These are phyloP conservation scores for Papilio machaon DNA, from an alignment of 1,140 invertebrate species.

Conservation along the genomic window DNA sequence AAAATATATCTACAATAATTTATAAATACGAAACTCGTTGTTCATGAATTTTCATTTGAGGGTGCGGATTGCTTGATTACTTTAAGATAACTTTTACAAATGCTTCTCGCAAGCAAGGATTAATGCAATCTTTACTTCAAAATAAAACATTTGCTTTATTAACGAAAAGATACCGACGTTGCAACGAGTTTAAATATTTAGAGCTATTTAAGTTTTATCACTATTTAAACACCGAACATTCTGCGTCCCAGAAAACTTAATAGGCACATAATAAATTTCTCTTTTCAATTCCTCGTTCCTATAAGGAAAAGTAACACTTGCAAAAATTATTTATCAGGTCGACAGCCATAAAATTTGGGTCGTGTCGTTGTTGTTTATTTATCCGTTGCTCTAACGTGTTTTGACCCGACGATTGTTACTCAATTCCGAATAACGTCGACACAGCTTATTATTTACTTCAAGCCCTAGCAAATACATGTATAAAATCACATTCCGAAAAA, in stretches of 20 bases:
- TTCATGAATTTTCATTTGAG: slow-evolving; percentile 47
- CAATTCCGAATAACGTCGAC: not conserved
- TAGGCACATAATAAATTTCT: not conserved
- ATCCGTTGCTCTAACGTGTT: not conserved
- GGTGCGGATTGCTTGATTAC: slow-evolving; percentile 71
- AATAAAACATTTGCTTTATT: slow-evolving; percentile 71
- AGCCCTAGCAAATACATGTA: not conserved
- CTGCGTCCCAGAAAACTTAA: not conserved
- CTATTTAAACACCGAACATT: not conserved
- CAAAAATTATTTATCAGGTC: not conserved
- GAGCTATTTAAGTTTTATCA: slow-evolving; percentile 30
- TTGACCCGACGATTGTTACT: not conserved
- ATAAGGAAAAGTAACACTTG: not conserved
- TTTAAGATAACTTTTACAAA: slow-evolving; percentile 72
- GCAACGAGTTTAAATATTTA: slow-evolving; percentile 49
- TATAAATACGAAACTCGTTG: slow-evolving; percentile 6
- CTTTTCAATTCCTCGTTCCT: not conserved
- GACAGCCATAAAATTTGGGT: not conserved
- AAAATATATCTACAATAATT: not conserved
- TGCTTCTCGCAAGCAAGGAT: slow-evolving; percentile 60
- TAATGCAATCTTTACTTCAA: slow-evolving; percentile 66
- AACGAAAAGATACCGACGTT: slow-evolving; percentile 58
- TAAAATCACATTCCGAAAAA: not conserved
- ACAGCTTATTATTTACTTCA: not conserved
- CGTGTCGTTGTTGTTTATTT: not conserved